Evolutionary conservation across 1,140 invertebrate genomes (phyloP), one percentile per base, ranked within the genome.

Genomic region (Eufriesea mexicana): DNA sequence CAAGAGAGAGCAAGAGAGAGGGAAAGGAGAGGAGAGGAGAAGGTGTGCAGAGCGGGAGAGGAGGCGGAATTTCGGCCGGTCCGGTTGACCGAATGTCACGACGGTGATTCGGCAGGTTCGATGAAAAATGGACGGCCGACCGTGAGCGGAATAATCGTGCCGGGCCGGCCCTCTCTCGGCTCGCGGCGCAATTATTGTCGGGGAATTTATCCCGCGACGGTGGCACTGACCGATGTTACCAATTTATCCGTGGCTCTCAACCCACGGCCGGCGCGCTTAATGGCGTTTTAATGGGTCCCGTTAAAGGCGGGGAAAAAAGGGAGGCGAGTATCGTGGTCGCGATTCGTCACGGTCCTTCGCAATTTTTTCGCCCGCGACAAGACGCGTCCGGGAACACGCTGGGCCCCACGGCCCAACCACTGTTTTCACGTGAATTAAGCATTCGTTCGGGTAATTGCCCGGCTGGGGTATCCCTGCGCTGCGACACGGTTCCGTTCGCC

Each of bases 111-210:
- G 84, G 82, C 84, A 87, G 86, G 76, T 90, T 89, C 84, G 83
- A 57, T 84, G 89, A 89, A 90, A 90, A 91, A 90, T 88, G 77
- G 78, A 49, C 68, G 74, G 81, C 81, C 86, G 85, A 68, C 72
- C 57, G 84, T 74, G 80, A 64, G 86, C 73, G 73, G 84, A 87
- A 89, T 92, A 89, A 92, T 91, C 88, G 86, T 86, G 84, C 74
- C 89, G 88, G 61, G 54, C 55, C 62, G 28, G 35, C 35, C 61
- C n/a, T 25, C 73, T 80, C 68, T 82, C 55, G 51, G 80, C 49
- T 84, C 81, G 84, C 80, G 79, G 47, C 67, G 77, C 70, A 87
- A 84, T 81, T 72, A 87, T 84, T 55, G 77, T 57, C 57, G 35
- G 59, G 20, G 82, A 81, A 84, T 84, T 87, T 81, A 84, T 78